Base-by-base conservation (phyloP, 2,797 vertebrate species). In the Neopelma chrysocephalum region DNA sequence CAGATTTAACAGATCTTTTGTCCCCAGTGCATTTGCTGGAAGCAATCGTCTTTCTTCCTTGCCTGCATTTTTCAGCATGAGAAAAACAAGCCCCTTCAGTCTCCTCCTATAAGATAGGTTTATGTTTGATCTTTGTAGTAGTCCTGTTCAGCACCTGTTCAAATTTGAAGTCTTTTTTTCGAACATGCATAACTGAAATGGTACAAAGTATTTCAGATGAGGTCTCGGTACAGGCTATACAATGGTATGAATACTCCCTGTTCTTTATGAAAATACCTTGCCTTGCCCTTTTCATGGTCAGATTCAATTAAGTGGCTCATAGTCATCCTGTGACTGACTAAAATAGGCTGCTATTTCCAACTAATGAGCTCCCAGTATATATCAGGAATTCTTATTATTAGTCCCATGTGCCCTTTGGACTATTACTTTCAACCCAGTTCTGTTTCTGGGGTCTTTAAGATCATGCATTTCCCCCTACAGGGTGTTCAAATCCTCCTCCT, bases 241-340 rank as follows among this genome's bases (percentile, higher is more conserved):
- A 80, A 34, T 91, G 48, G 26, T 81, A 60, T 78, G 82, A 90
- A 83, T 90, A 71, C 69, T 86, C 79, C 53, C 10, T 29, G 48
- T 82, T 87, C 76, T 90, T 61, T 61, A 65, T 7, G 4, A 65
- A 90, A 94, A 78, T 91, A 72, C 34, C 53, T 86, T 93, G 31
- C 61, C 65, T 93, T 96, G 76, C 85, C 73, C 54, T 86, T 95
- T 91, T 93, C 62, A 38, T 93, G 91, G 80, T 91, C 90, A 62
- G 32, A 92, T 81, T 93, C 77, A 86, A 88, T 95, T 88, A 90
- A 91, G 54, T 72, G 54, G 72, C 85, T 83, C 80, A 69, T 71
- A 91, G 34, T 90, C 73, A 78, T 85, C 69, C 82, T 77, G 20
- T 90, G 65, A 40, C 84, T 79, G 62, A 62, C 77, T 88, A 62